These are phyloP conservation scores for Hippolais icterina DNA, from an alignment of 2,113 vertebrate species.

Conservation along the genomic window DNA sequence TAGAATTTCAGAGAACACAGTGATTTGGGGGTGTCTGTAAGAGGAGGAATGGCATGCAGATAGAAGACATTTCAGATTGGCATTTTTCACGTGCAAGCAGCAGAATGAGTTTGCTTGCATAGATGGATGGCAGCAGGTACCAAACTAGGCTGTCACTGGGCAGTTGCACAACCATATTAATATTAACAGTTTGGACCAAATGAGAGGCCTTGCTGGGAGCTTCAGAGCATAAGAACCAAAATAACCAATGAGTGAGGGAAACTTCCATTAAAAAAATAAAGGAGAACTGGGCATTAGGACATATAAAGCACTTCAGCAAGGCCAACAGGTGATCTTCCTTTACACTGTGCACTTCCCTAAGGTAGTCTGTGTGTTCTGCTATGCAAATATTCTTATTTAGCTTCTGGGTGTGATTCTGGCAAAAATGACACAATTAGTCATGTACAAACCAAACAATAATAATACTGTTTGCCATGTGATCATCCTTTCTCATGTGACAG, in stretches of 20 bases:
- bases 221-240: not conserved
- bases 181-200: not conserved
- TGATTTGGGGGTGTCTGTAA: not conserved
- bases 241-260: not conserved
- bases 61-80: not conserved
- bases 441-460: accelerated
- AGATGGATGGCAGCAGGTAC: not conserved
- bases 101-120: not conserved
- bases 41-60: not conserved
- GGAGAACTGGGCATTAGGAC: not conserved
- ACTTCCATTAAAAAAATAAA: not conserved
- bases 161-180: not conserved
- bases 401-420: not conserved
- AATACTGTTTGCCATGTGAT: not conserved
- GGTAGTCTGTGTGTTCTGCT: not conserved
- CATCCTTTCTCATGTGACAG: not conserved
- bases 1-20: not conserved
- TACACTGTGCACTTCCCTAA: not conserved
- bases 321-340: not conserved
- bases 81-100: not conserved
- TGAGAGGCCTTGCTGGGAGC: not conserved
- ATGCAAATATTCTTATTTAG: not conserved
- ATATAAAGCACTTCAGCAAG: not conserved
- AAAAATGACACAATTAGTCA: not conserved
- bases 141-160: not conserved